A percentile compares a stretch with the other conserved stretches of the same genome.
Evolutionary conservation across 2,888 invertebrate genomes (phyloP).

Genomic region (Pseudeuparius sepicola): DNA sequence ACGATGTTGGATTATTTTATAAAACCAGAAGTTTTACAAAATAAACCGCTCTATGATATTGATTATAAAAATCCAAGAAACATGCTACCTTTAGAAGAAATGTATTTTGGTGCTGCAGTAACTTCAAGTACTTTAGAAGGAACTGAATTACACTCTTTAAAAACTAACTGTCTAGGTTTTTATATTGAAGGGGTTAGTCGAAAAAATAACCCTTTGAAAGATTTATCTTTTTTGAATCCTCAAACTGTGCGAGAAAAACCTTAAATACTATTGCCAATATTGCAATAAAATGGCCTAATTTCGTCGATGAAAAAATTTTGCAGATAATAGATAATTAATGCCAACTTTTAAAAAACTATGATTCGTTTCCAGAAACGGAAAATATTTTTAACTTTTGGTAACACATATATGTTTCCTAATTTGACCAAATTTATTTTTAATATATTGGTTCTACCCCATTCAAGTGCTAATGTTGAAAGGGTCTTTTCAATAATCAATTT

Average conservation of each 20-base stretch:
- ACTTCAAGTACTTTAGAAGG: slow-evolving; percentile 1
- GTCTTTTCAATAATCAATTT: slow-evolving; percentile 12
- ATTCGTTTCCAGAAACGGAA: too few species aligned
- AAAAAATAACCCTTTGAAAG: slow-evolving; percentile 14
- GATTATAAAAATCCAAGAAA: slow-evolving; percentile 16
- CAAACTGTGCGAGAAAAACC: slow-evolving; percentile 4
- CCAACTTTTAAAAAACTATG: too few species aligned
- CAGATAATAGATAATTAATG: slow-evolving; percentile 14
- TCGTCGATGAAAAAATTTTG: slow-evolving; percentile 1
- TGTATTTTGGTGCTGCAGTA: slow-evolving; percentile 16
- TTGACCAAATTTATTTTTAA: slow-evolving; percentile 9
- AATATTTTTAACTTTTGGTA: too few species aligned
- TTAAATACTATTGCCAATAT: slow-evolving; percentile 6
- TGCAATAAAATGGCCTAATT: slow-evolving; percentile 8
- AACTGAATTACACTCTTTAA: slow-evolving; percentile 7
- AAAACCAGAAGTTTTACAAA: slow-evolving; percentile 10
- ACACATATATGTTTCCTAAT: slow-evolving; percentile 7
- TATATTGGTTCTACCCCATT: slow-evolving; percentile 13
- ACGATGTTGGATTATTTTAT: slow-evolving; percentile 15
- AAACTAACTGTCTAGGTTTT: slow-evolving; percentile 15
- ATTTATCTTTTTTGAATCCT: slow-evolving; percentile 7
- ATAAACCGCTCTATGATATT: slow-evolving; percentile 9
- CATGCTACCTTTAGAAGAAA: slow-evolving; percentile 13
- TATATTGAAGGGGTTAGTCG: slow-evolving; percentile 16
- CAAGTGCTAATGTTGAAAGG: slow-evolving; percentile 11